Evolutionary conservation across 2,888 invertebrate genomes (phyloP), one percentile per base, ranked within the genome.

Genomic region (Metellina segmentata): DNA sequence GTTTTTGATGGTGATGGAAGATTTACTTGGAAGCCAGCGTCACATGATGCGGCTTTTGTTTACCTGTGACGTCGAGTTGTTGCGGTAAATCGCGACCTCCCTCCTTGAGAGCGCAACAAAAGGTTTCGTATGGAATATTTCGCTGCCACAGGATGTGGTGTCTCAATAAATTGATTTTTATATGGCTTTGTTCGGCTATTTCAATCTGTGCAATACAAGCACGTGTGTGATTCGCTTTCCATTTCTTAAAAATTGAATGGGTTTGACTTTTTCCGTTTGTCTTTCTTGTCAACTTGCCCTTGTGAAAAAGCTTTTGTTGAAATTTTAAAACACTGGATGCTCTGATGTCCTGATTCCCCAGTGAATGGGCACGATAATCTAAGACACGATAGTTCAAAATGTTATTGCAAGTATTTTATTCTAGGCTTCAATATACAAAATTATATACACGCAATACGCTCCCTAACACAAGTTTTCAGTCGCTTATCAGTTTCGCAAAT

Each of bases 21-120:
- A 61, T 61, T 61, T 61, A 61, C 53, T 85, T 61, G 51, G 78
- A 78, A 52, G 53, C 74, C 61, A 61, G 20, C 69, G 51, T 72
- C 83, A 19, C 51, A 72, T 51, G 52, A 83, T 34, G 74, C 52
- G 53, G 53, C 34, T 61, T 19, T 75, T 85, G 72, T 85, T 34
- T n/a, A 61, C 53, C 61, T 20, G 34, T 74, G 74, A 74, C 53
- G 75, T 75, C 20, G 53, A 48, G 13, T n/a, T 52, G 49, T 53
- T 51, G 61, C 61, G 61, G 61, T 61, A 11, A 16, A 34, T 61
- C 16, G 11, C 9, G 61, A 61, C 61, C 16, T 61, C 61, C 61
- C 16, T 61, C 5, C 13, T 16, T 16, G 61, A 61, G 8, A 61
- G 61, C 11, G 11, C 61, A 61, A 61, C 61, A 61, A 61, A 61